These are phyloP conservation scores for Yponomeuta plumbellus DNA, from an alignment of 2,888 invertebrate genomes.

Conservation along the genomic window DNA sequence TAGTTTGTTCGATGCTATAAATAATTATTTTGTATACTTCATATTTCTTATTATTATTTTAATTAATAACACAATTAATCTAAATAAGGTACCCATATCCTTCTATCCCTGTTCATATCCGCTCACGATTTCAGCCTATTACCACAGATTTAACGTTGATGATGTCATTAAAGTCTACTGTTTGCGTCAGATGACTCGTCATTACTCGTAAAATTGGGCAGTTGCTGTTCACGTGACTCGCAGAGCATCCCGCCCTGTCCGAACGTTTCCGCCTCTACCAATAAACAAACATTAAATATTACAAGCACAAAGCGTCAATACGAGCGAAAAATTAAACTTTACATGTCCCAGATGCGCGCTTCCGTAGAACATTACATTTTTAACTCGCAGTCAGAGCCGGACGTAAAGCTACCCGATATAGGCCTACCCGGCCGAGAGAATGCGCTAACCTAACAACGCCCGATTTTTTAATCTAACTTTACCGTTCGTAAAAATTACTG, in stretches of 20 bases:
- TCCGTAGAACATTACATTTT: slow-evolving; percentile 65
- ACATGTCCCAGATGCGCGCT: slow-evolving; percentile 61
- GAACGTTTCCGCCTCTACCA: slow-evolving; percentile 46
- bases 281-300: slow-evolving; percentile 68
- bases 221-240: slow-evolving; percentile 37
- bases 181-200: slow-evolving; percentile 4
- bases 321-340: slow-evolving; percentile 63
- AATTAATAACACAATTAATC: too few relatives aligned
- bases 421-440: slow-evolving; percentile 58
- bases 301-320: slow-evolving; percentile 58
- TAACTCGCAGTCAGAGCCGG: slow-evolving; percentile 58
- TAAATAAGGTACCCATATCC: too few relatives aligned
- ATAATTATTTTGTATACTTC: neutral
- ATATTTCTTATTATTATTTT: neutral
- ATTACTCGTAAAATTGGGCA: slow-evolving; percentile 8
- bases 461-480: slow-evolving; percentile 75
- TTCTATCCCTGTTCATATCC: too few relatives aligned
- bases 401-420: slow-evolving; percentile 46
- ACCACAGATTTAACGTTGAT: too few relatives aligned
- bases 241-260: slow-evolving; percentile 28
- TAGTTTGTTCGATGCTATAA: neutral
- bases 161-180: too few relatives aligned
- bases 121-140: too few relatives aligned
- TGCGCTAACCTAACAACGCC: slow-evolving; percentile 52
- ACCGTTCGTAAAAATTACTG: slow-evolving; percentile 77